These are phyloP conservation scores for Setophaga petechia DNA, from an alignment of 2,113 vertebrate species.

Conservation along the genomic window DNA sequence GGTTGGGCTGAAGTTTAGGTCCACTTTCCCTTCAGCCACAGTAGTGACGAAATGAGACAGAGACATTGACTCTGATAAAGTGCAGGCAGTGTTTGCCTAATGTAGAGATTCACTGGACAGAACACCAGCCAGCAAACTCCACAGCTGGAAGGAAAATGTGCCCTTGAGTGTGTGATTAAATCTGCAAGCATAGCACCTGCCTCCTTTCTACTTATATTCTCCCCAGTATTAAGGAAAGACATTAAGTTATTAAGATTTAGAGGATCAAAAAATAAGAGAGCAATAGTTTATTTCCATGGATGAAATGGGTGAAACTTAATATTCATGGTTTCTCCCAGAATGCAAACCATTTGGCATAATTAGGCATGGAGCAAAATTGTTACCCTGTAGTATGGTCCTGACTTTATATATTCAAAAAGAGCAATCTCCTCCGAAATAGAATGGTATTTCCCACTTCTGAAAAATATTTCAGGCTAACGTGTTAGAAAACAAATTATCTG, in stretches of 20 bases:
- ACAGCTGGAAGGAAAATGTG: neutral
- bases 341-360: neutral
- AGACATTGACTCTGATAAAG: rapidly evolving
- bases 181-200: neutral
- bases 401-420: neutral
- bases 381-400: neutral
- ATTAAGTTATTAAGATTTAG: neutral
- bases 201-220: neutral
- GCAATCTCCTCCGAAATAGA: neutral
- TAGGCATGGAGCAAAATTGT: neutral
- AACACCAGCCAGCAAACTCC: neutral
- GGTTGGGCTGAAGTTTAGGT: neutral
- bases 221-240: neutral
- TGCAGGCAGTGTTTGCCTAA: neutral
- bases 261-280: neutral
- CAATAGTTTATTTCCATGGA: neutral
- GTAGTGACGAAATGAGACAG: neutral
- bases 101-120: neutral
- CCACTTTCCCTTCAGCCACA: neutral
- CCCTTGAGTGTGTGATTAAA: neutral
- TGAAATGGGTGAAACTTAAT: neutral
- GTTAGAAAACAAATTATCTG: neutral
- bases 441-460: neutral
- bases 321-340: neutral
- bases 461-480: neutral